Evolutionary conservation across 2,888 invertebrate species (phyloP).

Genomic region (Pterostichus madidus): DNA sequence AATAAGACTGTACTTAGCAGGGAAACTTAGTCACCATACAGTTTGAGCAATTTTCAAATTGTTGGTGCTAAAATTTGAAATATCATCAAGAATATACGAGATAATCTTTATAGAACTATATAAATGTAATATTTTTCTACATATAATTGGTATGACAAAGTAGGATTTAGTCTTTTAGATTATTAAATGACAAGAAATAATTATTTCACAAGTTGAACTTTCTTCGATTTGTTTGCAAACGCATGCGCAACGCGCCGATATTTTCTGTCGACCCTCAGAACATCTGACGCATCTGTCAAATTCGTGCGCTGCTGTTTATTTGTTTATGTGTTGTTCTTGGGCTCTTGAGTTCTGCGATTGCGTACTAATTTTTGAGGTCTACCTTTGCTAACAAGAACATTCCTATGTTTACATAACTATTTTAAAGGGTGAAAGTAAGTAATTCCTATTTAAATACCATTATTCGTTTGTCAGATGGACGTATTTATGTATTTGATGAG

Average conservation of each 20-base stretch:
- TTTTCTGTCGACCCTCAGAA: conserved; percentile 16
- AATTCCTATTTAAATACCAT: conserved; percentile 26
- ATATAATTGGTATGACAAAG: too few species aligned
- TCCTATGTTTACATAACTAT: conserved; percentile 66
- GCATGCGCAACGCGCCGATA: conserved; percentile 37
- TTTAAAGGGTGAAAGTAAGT: conserved; percentile 55
- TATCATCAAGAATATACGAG: not conserved
- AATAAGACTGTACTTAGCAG: not conserved
- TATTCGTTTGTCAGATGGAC: conserved; percentile 1
- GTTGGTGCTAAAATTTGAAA: conserved; percentile 4
- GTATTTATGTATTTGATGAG: not conserved
- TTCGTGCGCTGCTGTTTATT: conserved; percentile 63
- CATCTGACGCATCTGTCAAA: conserved; percentile 63
- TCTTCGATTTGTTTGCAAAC: conserved; percentile 9
- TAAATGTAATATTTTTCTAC: not conserved
- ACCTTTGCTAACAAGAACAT: conserved; percentile 59
- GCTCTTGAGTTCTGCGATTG: conserved; percentile 63
- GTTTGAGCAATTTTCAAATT: not conserved
- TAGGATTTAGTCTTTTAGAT: too few species aligned
- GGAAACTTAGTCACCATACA: not conserved
- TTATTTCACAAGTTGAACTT: conserved; percentile 13
- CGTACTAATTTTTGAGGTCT: conserved; percentile 62
- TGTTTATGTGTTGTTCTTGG: conserved; percentile 63
- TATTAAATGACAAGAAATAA: not conserved
- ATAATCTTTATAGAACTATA: not conserved